These are phyloP conservation scores for Chrysotoxum bicinctum DNA, from an alignment of 2,888 invertebrate species.

Conservation along the genomic window DNA sequence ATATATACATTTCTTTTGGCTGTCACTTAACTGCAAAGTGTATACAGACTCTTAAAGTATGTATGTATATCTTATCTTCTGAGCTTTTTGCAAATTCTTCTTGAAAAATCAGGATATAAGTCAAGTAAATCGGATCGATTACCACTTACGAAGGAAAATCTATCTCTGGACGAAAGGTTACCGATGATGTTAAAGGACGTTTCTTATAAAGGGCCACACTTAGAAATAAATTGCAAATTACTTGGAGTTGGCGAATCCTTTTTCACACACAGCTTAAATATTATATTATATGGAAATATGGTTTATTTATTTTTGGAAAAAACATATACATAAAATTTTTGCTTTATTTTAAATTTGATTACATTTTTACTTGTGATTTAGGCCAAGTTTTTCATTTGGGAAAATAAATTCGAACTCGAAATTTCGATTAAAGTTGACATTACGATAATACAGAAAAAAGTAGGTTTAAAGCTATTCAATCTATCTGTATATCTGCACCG, in stretches of 20 bases:
- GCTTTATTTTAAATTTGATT: too few relatives aligned
- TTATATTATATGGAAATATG: too few relatives aligned
- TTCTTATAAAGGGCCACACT: background rate
- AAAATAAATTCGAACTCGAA: too few relatives aligned
- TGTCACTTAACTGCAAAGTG: background rate
- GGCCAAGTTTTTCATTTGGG: too few relatives aligned
- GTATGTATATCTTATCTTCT: background rate
- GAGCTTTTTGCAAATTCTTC: background rate
- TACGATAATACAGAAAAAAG: too few relatives aligned
- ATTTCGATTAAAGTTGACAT: too few relatives aligned
- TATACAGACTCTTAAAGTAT: background rate
- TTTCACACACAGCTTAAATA: background rate
- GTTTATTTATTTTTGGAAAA: too few relatives aligned
- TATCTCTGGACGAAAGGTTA: constrained; percentile 32
- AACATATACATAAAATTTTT: too few relatives aligned
- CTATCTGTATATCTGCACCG: too few relatives aligned
- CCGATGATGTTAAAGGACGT: background rate
- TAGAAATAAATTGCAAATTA: constrained; percentile 9
- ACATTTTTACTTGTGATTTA: too few relatives aligned
- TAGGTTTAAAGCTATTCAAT: too few relatives aligned
- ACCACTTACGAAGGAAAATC: constrained; percentile 40
- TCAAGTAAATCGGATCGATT: constrained; percentile 39
- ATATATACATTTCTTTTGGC: constrained; percentile 3
- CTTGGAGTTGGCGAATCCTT: background rate
- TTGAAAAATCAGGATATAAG: constrained; percentile 11